These are phyloP conservation scores for Urechis unicinctus DNA, from an alignment of 2,888 invertebrate genomes.

Conservation along the genomic window DNA sequence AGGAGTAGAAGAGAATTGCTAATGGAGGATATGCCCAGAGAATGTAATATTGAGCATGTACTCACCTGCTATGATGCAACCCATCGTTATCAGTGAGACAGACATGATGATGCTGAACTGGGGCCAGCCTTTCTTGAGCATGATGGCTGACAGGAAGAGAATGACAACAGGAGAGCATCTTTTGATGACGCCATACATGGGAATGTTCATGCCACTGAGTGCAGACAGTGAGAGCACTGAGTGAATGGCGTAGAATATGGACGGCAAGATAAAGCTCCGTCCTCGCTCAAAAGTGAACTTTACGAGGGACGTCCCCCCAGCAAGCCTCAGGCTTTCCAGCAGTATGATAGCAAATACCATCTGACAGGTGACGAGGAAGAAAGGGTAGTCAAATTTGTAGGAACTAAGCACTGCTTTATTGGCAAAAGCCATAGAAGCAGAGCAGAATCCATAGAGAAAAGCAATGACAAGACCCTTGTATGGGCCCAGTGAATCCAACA, in stretches of 20 bases:
- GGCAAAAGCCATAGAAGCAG: slow-evolving; percentile 50
- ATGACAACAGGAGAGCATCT: slow-evolving; percentile 52
- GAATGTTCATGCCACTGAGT: slow-evolving; percentile 55
- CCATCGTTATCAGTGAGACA: slow-evolving; percentile 46
- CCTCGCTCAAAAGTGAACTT: slow-evolving; percentile 50
- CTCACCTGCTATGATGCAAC: slow-evolving; percentile 52
- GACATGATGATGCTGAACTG: slow-evolving; percentile 35
- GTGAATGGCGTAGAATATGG: slow-evolving; percentile 53
- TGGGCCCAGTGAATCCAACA: background rate
- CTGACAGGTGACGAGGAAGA: slow-evolving; percentile 53
- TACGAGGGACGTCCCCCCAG: slow-evolving; percentile 36
- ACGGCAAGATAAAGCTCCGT: slow-evolving; percentile 50
- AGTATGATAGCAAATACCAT: slow-evolving; percentile 50
- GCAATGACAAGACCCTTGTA: slow-evolving; percentile 37
- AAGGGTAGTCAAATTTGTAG: slow-evolving; percentile 53
- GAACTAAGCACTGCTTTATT: slow-evolving; percentile 50
- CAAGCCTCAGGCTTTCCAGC: slow-evolving; percentile 43
- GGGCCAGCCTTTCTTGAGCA: slow-evolving; percentile 47
- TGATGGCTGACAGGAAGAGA: slow-evolving; percentile 42
- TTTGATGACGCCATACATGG: slow-evolving; percentile 56
- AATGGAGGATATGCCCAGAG: too few species aligned
- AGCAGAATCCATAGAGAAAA: slow-evolving; percentile 48
- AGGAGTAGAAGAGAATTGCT: too few species aligned
- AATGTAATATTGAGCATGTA: background rate
- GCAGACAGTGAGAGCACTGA: slow-evolving; percentile 53